A percentile compares a stretch with the other conserved stretches of the same genome.
These are phyloP conservation scores for Gymnorhina tibicen DNA, from an alignment of 2,113 vertebrate species.

Conservation along the genomic window DNA sequence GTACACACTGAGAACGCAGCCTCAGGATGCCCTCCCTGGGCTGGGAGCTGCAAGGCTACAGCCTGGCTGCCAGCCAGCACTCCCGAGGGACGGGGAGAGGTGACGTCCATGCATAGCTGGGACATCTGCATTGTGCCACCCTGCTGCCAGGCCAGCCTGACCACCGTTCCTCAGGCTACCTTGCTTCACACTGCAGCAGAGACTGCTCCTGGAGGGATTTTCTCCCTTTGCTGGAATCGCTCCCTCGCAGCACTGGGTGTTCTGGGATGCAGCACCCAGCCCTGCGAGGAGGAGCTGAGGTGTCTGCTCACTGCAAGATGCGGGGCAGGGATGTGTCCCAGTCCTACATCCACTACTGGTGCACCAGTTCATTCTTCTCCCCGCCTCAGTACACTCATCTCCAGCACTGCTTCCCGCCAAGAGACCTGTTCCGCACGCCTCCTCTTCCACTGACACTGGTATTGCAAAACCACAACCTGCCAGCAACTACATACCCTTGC, in stretches of 20 bases:
- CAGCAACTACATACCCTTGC: neutral
- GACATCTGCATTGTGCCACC: neutral
- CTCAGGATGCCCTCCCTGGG: neutral
- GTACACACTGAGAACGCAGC: neutral
- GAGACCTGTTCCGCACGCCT: neutral
- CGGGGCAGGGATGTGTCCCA: neutral
- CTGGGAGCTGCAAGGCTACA: neutral
- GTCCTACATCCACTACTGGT: neutral
- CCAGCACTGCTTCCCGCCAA: neutral
- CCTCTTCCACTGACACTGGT: neutral
- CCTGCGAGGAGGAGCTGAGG: neutral
- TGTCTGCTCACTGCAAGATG: accelerated
- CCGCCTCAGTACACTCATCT: accelerated
- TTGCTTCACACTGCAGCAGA: accelerated
- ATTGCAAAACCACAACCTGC: accelerated
- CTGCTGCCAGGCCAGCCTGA: neutral
- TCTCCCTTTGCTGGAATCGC: accelerated
- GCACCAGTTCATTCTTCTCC: neutral
- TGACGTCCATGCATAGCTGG: neutral
- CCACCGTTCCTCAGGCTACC: neutral
- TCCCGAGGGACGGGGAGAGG: neutral
- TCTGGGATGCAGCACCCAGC: neutral
- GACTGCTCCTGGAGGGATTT: neutral
- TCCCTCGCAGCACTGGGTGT: neutral
- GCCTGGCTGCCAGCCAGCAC: neutral